Conservation (phyloP, 2,113 vertebrate genomes). For the Epinephelus cyanopodus region DNA sequence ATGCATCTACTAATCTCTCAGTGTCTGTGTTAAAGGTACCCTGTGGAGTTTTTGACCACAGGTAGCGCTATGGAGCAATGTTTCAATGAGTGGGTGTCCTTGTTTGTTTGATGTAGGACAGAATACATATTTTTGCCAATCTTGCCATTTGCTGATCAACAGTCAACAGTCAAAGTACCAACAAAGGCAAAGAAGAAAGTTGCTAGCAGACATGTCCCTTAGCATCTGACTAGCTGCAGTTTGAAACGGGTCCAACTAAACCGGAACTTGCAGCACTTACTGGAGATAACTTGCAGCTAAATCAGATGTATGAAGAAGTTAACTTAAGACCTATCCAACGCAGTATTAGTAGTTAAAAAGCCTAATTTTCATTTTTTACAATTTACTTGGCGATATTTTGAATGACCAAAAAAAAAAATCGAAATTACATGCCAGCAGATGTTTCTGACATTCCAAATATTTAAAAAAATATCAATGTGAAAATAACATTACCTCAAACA, state of each 20-base stretch:
- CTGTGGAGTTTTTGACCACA: constrained; percentile 28
- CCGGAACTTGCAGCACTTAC: background rate
- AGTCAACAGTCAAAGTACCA: too few relatives aligned
- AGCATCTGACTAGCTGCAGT: background rate
- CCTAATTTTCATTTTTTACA: too few relatives aligned
- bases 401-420: too few relatives aligned
- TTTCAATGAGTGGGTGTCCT: background rate
- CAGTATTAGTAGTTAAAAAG: too few relatives aligned
- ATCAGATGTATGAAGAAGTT: background rate
- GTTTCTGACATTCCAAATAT: background rate
- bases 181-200: too few relatives aligned
- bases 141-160: background rate
- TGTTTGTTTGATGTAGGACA: background rate
- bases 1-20: background rate
- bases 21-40: constrained; percentile 23
- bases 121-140: background rate
- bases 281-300: background rate
- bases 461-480: background rate
- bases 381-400: too few relatives aligned
- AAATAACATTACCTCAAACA: background rate
- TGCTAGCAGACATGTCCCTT: background rate
- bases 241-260: background rate
- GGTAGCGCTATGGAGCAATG: background rate
- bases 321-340: background rate
- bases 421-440: too few relatives aligned